Evolutionary conservation across 2,113 vertebrate genomes (phyloP).

Genomic region (Quiscalus mexicanus): DNA sequence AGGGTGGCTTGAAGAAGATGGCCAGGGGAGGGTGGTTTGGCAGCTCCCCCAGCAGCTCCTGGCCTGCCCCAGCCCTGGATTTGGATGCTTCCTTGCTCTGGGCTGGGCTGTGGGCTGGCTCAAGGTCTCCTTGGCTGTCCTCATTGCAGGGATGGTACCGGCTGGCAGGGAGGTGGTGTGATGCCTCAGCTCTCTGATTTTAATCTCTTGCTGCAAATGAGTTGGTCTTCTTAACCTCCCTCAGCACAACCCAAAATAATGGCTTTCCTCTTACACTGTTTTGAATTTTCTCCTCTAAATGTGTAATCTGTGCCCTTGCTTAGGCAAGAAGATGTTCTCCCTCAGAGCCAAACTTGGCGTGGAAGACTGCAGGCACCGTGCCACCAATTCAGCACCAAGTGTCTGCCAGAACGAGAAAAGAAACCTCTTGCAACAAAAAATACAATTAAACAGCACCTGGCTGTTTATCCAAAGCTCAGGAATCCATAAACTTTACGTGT

Average conservation of each 20-base stretch:
- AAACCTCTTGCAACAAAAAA: slow-evolving; percentile 6
- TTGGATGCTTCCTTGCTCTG: background rate
- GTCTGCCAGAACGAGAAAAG: slow-evolving; percentile 11
- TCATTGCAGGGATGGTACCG: background rate
- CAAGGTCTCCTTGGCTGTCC: background rate
- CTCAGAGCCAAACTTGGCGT: slow-evolving; percentile 30
- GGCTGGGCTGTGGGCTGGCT: background rate
- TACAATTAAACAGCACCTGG: slow-evolving; percentile 66
- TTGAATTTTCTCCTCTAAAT: slow-evolving; percentile 53
- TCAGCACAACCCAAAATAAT: slow-evolving; percentile 18
- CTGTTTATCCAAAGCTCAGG: slow-evolving; percentile 38
- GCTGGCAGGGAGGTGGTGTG: background rate
- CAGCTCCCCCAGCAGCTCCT: background rate
- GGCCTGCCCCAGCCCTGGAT: background rate
- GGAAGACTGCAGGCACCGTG: background rate
- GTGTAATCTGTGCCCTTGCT: slow-evolving; percentile 56
- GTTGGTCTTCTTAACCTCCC: background rate
- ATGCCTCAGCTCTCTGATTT: background rate
- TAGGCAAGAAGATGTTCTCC: slow-evolving; percentile 33
- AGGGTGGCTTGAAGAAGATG: background rate
- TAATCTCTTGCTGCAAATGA: background rate
- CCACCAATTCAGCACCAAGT: slow-evolving; percentile 24
- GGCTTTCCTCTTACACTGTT: slow-evolving; percentile 48
- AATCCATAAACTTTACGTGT: slow-evolving; percentile 55
- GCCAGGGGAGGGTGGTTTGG: background rate